A percentile compares a stretch with the other conserved stretches of the same genome.
Conservation (phyloP, 2,797 vertebrate species). For the Hafferia zeledoni region DNA sequence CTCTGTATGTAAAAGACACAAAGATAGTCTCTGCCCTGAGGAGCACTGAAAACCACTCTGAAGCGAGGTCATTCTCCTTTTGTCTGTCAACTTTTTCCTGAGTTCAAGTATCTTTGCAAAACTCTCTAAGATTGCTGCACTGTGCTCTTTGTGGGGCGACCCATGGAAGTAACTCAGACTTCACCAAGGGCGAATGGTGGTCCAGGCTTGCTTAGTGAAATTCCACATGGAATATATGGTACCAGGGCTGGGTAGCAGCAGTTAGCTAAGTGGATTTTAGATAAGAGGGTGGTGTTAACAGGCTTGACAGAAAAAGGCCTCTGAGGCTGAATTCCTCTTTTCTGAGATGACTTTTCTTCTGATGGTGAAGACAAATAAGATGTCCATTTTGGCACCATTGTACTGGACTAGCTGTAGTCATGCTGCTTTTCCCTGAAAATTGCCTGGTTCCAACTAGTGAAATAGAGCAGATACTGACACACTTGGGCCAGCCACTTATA, state of each 20-base stretch:
- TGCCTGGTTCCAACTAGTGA: background rate
- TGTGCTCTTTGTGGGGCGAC: background rate
- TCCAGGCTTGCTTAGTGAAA: background rate
- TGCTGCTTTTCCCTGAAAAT: background rate
- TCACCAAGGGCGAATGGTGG: rapidly evolving
- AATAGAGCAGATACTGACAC: background rate
- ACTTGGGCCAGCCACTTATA: background rate
- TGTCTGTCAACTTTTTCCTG: background rate
- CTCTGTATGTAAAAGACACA: background rate
- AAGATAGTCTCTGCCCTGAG: background rate
- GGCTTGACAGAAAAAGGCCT: background rate
- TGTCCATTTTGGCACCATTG: background rate
- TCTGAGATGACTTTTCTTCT: background rate
- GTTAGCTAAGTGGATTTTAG: background rate
- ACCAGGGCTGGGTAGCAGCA: background rate
- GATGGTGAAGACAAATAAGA: background rate
- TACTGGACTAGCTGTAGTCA: background rate
- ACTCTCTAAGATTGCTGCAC: background rate
- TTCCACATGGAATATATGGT: background rate
- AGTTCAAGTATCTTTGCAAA: background rate
- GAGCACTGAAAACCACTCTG: background rate
- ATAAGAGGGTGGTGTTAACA: background rate
- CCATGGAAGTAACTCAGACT: background rate
- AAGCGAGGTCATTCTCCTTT: background rate
- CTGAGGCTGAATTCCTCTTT: background rate